phyloP scores from a whole-genome alignment of 2,113 vertebrate genomes.

The Danionella cerebrum region DNA sequence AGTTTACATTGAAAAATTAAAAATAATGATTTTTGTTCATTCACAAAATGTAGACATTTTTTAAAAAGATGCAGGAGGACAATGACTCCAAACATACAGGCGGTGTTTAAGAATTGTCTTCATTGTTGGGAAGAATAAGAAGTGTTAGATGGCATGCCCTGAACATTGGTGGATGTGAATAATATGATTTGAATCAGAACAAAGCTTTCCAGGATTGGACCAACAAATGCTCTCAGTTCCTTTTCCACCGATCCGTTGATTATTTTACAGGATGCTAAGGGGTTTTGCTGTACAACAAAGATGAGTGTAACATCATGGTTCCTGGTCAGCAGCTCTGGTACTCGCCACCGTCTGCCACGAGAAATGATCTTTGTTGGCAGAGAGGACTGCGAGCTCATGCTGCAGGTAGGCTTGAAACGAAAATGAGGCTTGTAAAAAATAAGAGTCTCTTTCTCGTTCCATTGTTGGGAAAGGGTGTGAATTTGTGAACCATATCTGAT shows the following conservation, averaged over 20 bases:
- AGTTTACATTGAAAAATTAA: too few relatives aligned
- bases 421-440: too few relatives aligned
- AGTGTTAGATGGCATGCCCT: too few relatives aligned
- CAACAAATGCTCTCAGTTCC: background rate
- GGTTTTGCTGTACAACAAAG: conserved; percentile 57
- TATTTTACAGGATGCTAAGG: conserved; percentile 68
- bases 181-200: background rate
- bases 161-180: too few relatives aligned
- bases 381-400: conserved; percentile 94
- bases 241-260: too few relatives aligned
- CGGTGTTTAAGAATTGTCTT: too few relatives aligned
- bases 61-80: too few relatives aligned
- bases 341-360: conserved; percentile 84
- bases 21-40: too few relatives aligned
- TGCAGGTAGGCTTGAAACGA: conserved; percentile 71
- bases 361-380: conserved; percentile 98
- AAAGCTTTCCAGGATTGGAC: background rate
- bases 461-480: background rate
- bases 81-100: too few relatives aligned
- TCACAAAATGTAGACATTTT: too few relatives aligned
- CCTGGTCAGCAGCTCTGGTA: conserved; percentile 90
- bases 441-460: too few relatives aligned
- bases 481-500: background rate
- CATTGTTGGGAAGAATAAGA: too few relatives aligned
- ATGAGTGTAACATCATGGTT: conserved; percentile 99